Evolutionary conservation across 1,140 invertebrate genomes (phyloP).

Genomic region (Drosophila novamexicana): DNA sequence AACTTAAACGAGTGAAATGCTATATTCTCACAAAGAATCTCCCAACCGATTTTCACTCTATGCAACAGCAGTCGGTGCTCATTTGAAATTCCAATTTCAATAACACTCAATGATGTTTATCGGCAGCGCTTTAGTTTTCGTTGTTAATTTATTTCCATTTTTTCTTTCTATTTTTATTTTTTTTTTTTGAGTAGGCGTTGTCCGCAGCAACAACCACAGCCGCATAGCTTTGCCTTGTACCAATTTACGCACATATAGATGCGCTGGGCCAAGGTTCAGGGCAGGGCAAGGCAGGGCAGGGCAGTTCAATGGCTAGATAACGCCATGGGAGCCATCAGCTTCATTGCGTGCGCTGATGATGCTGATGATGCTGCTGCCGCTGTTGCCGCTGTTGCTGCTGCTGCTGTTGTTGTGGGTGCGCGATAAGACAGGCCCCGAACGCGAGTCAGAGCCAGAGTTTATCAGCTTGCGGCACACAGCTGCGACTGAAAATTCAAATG

Average conservation of each 20-base stretch:
- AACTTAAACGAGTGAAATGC: slow-evolving; percentile 46
- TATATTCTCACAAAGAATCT: slow-evolving; percentile 48
- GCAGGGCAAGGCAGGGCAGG: slow-evolving; percentile 48
- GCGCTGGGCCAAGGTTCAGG: slow-evolving; percentile 73
- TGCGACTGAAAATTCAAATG: slow-evolving; percentile 58
- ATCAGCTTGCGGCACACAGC: slow-evolving; percentile 56
- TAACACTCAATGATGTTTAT: slow-evolving; percentile 80
- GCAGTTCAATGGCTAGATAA: slow-evolving; percentile 54
- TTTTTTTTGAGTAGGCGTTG: slow-evolving; percentile 73
- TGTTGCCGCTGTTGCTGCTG: slow-evolving; percentile 26
- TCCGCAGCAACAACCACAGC: slow-evolving; percentile 40
- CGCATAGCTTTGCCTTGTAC: slow-evolving; percentile 64
- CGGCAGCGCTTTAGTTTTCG: slow-evolving; percentile 37
- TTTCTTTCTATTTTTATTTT: slow-evolving; percentile 20
- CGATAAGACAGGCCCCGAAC: slow-evolving; percentile 54
- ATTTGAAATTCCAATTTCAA: slow-evolving; percentile 80
- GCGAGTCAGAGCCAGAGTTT: slow-evolving; percentile 61
- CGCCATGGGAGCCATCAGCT: slow-evolving; percentile 46
- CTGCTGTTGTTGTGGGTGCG: slow-evolving; percentile 72
- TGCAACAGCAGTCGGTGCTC: slow-evolving; percentile 45
- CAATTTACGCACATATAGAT: slow-evolving; percentile 70
- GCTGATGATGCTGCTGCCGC: slow-evolving; percentile 29
- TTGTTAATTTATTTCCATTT: slow-evolving; percentile 2
- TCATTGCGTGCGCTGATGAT: slow-evolving; percentile 29
- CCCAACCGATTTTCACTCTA: slow-evolving; percentile 44